These are phyloP conservation scores for Barypeithes pellucidus DNA, from an alignment of 2,888 invertebrate genomes.

Conservation along the genomic window DNA sequence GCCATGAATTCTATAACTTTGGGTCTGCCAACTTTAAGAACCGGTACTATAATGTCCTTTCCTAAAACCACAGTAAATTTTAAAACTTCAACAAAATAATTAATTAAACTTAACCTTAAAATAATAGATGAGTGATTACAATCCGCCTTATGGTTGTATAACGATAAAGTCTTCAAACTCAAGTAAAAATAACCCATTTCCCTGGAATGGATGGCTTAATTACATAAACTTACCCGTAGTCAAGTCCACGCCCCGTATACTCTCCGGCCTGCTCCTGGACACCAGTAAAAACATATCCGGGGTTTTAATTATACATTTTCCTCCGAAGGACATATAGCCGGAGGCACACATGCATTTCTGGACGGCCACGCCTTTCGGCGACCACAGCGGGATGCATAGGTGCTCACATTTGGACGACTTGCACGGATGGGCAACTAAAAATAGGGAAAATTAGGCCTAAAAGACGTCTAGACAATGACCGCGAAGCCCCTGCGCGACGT, in stretches of 20 bases:
- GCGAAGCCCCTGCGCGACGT: too few species aligned
- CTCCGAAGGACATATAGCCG: constrained; percentile 76
- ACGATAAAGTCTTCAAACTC: too few species aligned
- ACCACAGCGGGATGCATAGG: constrained; percentile 81
- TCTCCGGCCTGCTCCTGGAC: constrained; percentile 79
- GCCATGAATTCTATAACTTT: constrained; percentile 81
- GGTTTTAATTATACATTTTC: constrained; percentile 75
- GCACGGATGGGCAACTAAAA: constrained; percentile 79
- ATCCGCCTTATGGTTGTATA: too few species aligned
- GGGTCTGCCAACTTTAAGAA: constrained; percentile 78
- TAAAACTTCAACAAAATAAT: too few species aligned
- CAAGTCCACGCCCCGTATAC: constrained; percentile 79
- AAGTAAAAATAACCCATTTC: too few species aligned
- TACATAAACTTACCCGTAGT: constrained; percentile 44
- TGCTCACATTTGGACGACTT: constrained; percentile 78
- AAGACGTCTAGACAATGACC: background rate
- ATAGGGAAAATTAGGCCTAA: too few species aligned
- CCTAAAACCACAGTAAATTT: too few species aligned
- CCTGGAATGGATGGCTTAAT: too few species aligned
- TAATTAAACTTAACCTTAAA: too few species aligned
- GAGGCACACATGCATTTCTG: constrained; percentile 82
- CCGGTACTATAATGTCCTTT: constrained; percentile 79
- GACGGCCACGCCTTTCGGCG: constrained; percentile 72
- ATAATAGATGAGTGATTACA: too few species aligned
- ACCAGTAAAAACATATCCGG: constrained; percentile 79